Base-by-base conservation (phyloP, 2,113 vertebrate genomes). In the Siphamia tubifer region DNA sequence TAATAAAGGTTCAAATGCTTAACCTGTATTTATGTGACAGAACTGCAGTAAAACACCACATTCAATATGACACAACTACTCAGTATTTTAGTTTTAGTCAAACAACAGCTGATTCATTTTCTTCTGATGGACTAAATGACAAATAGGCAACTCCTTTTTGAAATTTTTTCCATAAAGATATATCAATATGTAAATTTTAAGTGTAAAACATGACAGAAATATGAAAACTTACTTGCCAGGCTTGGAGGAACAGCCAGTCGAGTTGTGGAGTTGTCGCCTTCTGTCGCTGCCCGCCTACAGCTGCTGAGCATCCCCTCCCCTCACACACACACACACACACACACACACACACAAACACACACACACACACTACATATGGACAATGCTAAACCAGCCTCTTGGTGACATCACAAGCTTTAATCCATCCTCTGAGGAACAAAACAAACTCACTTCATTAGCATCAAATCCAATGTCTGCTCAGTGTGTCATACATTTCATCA, bases 181-280 rank as follows among this genome's bases (percentile, higher is more conserved):
- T n/a, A n/a, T n/a, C n/a, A n/a, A n/a, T n/a, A n/a, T n/a, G 8
- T 28, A 5, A 5, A 4, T 8, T 31, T 28, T 49, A 4, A 7
- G 6, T 49, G 1, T 20, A 12, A 51, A 13, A 10, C n/a, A n/a
- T 17, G 1, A 15, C 23, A 8, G 40, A 67, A 48, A 27, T 1
- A 38, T 9, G 0, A 13, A 54, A 28, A 66, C 85, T 84, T 71
- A 88, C 86, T 31, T 79, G 68, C 5, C 2, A 28, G 34, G 16
- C 51, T 54, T 34, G 73, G 65, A 74, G 68, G 15, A 80, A 77
- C 83, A 40, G 75, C 73, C 72, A 7, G 71, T 74, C 36, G 45
- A 69, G 24, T 49, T 2, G 79, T 7, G 49, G 64, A 79, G 64
- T 35, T 40, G 63, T 61, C n/a, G 61, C 45, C 49, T 69, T 79